phyloP scores from a whole-genome alignment of 2,888 invertebrate genomes.

The Luperina testacea region DNA sequence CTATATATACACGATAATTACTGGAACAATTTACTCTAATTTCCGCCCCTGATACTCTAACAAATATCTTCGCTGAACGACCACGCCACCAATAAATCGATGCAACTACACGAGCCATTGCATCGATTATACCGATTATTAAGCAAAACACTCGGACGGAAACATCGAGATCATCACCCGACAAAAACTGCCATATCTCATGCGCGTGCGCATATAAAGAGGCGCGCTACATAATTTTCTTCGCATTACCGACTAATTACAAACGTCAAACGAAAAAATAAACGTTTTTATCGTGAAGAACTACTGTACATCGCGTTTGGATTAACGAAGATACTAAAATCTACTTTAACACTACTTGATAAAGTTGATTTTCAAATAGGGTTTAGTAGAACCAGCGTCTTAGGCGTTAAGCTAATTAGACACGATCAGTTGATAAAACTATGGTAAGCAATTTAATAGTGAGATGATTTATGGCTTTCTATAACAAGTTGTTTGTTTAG shows the following conservation, averaged over 20 bases:
- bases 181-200: constrained; percentile 75
- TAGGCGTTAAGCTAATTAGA: constrained; percentile 58
- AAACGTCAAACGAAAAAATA: constrained; percentile 68
- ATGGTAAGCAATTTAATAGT: constrained; percentile 51
- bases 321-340: background rate
- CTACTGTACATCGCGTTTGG: constrained; percentile 54
- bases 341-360: background rate
- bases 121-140: constrained; percentile 83
- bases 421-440: constrained; percentile 58
- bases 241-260: constrained; percentile 82
- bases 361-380: constrained; percentile 29
- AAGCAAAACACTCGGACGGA: constrained; percentile 80
- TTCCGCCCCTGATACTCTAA: constrained; percentile 28
- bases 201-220: constrained; percentile 74
- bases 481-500: constrained; percentile 46
- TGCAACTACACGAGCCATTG: constrained; percentile 74
- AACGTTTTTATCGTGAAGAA: constrained; percentile 48
- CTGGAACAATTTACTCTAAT: constrained; percentile 18
- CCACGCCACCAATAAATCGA: constrained; percentile 72
- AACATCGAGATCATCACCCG: constrained; percentile 79
- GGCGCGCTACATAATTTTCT: constrained; percentile 77
- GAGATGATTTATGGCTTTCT: constrained; percentile 53
- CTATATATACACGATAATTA: constrained; percentile 3
- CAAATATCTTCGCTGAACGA: constrained; percentile 40
- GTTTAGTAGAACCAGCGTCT: constrained; percentile 14